Conservation (phyloP, 2,113 vertebrate species). For the Nerophis lumbriciformis region DNA sequence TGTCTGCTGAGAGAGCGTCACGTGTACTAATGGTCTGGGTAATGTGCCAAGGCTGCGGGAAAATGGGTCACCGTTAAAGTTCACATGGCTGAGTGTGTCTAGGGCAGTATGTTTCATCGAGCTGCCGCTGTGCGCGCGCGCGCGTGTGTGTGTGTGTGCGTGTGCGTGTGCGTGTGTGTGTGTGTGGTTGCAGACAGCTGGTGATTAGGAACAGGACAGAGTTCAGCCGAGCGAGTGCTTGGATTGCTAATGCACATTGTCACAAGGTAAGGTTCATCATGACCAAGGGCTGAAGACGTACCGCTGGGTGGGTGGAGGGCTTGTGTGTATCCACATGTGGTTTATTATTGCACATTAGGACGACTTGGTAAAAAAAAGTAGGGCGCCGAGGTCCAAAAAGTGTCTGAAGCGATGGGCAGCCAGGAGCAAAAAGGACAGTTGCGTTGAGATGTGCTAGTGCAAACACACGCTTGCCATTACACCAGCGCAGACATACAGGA, state of each 20-base stretch:
- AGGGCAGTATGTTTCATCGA: conserved; percentile 21
- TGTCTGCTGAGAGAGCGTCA: conserved; percentile 47
- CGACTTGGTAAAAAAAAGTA: conserved; percentile 28
- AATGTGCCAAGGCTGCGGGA: conserved; percentile 32
- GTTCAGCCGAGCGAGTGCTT: conserved; percentile 57
- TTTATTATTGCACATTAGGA: conserved; percentile 53
- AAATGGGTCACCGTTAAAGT: conserved; percentile 55
- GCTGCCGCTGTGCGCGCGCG: background rate
- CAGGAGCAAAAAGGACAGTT: conserved; percentile 14
- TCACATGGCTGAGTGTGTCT: conserved; percentile 40
- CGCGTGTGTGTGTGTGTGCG: conserved; percentile 11
- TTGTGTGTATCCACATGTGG: conserved; percentile 30
- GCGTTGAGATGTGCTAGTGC: conserved; percentile 29
- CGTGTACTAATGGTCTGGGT: conserved; percentile 32
- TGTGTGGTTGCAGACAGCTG: conserved; percentile 44
- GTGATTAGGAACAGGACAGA: conserved; percentile 64
- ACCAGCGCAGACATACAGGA: conserved; percentile 25
- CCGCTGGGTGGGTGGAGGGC: conserved; percentile 18
- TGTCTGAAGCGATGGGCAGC: conserved; percentile 3
- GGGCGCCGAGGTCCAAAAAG: background rate
- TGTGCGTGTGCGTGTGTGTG: conserved; percentile 17
- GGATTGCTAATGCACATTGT: conserved; percentile 70
- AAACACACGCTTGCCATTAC: conserved; percentile 45
- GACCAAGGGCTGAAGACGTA: conserved; percentile 39
- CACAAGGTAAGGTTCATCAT: conserved; percentile 44